Evolutionary conservation across 2,888 invertebrate species (phyloP).

Genomic region (Aleiodes alternator): DNA sequence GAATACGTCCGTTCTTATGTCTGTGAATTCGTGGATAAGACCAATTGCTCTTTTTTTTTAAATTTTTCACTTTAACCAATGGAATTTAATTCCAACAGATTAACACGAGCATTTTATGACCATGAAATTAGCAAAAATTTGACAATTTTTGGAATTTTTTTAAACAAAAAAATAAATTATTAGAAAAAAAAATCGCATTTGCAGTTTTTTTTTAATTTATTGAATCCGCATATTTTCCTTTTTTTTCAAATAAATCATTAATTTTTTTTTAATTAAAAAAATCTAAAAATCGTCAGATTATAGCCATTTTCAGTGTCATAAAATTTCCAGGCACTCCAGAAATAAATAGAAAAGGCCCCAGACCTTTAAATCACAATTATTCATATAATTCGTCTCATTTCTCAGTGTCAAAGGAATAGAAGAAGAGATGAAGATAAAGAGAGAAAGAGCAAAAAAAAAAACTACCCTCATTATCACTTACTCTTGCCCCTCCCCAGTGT

Average conservation of each 20-base stretch:
- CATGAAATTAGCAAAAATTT: too few species aligned
- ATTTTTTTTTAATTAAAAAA: background rate
- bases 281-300: background rate
- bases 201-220: too few species aligned
- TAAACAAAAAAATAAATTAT: too few species aligned
- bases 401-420: background rate
- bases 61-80: constrained; percentile 13
- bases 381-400: background rate
- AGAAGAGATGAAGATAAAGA: too few species aligned
- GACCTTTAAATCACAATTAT: constrained; percentile 7
- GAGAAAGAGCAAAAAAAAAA: background rate
- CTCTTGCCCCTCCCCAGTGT: too few species aligned
- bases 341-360: background rate
- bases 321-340: too few species aligned
- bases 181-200: too few species aligned
- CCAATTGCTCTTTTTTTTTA: constrained; percentile 36
- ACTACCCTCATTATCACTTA: background rate
- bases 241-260: too few species aligned
- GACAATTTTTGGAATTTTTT: too few species aligned
- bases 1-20: constrained; percentile 31
- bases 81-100: constrained; percentile 25
- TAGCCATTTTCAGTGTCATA: too few species aligned
- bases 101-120: too few species aligned
- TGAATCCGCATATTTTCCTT: too few species aligned
- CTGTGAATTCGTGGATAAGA: constrained; percentile 11